phyloP scores from a whole-genome alignment of 2,113 vertebrate genomes.

The Beaufortia kweichowensis region DNA sequence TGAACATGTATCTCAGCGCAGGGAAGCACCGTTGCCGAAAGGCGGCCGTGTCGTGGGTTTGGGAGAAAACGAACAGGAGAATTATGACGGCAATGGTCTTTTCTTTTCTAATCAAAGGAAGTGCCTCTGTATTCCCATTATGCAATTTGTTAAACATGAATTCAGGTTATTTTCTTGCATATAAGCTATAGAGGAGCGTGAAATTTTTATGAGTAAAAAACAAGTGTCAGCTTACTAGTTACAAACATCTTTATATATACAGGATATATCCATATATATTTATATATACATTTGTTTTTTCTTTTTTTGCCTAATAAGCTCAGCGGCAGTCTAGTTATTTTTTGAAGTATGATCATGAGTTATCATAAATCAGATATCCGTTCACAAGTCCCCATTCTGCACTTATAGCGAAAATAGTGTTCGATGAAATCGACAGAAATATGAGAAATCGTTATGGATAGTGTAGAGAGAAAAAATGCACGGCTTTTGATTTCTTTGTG shows the following conservation, averaged over 20 bases:
- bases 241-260: slow-evolving; percentile 82
- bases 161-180: slow-evolving; percentile 81
- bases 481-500: slow-evolving; percentile 71
- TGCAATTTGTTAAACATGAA: slow-evolving; percentile 84
- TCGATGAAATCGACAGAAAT: slow-evolving; percentile 55
- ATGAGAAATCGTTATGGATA: slow-evolving; percentile 48
- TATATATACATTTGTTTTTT: slow-evolving; percentile 79
- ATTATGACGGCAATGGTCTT: slow-evolving; percentile 68
- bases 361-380: slow-evolving; percentile 63
- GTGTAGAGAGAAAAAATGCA: slow-evolving; percentile 63
- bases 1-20: slow-evolving; percentile 72
- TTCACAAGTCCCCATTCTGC: slow-evolving; percentile 60
- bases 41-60: slow-evolving; percentile 67
- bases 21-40: slow-evolving; percentile 67
- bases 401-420: slow-evolving; percentile 57
- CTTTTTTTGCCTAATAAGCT: slow-evolving; percentile 78
- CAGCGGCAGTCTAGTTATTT: slow-evolving; percentile 85
- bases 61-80: slow-evolving; percentile 63
- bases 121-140: slow-evolving; percentile 85
- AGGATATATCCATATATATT: slow-evolving; percentile 75
- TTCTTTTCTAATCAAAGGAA: slow-evolving; percentile 80
- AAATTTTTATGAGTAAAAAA: slow-evolving; percentile 65
- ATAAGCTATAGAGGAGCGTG: slow-evolving; percentile 80
- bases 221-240: slow-evolving; percentile 72
- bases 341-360: slow-evolving; percentile 76